A percentile compares a stretch with the other conserved stretches of the same genome.
Conservation (phyloP, 2,113 vertebrate genomes). For the Poicephalus meyeri region DNA sequence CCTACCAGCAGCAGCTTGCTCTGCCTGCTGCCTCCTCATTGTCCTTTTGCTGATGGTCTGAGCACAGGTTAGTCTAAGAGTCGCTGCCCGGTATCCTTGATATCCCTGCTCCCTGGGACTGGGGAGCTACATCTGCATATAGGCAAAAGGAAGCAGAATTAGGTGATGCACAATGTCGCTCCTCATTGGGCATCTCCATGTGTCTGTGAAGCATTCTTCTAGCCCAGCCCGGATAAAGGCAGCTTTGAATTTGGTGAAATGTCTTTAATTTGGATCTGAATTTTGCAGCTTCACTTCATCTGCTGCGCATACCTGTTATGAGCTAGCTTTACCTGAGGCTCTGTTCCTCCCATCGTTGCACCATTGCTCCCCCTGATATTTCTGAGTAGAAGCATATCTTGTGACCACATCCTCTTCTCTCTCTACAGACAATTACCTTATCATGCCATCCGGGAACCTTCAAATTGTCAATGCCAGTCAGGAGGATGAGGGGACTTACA, state of each 20-base stretch:
- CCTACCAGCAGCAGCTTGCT: background rate
- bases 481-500: constrained; percentile 94
- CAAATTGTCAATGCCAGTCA: constrained; percentile 95
- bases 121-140: background rate
- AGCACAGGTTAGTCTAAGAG: background rate
- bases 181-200: background rate
- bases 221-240: background rate
- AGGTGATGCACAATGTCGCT: background rate
- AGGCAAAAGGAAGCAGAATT: background rate
- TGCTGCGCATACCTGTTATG: background rate
- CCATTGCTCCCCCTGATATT: background rate
- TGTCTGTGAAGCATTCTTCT: background rate
- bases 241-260: background rate
- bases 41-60: background rate
- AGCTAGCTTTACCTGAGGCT: background rate
- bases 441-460: constrained; percentile 98
- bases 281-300: background rate
- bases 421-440: constrained; percentile 92
- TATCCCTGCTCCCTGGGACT: background rate
- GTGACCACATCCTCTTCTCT: background rate
- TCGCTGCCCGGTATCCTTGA: background rate
- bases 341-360: background rate
- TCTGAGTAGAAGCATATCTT: background rate
- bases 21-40: background rate
- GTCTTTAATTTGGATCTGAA: background rate